Evolutionary conservation across 1,140 invertebrate species (phyloP), one percentile per base, ranked within the genome.

Genomic region (Drosophila asahinai): DNA sequence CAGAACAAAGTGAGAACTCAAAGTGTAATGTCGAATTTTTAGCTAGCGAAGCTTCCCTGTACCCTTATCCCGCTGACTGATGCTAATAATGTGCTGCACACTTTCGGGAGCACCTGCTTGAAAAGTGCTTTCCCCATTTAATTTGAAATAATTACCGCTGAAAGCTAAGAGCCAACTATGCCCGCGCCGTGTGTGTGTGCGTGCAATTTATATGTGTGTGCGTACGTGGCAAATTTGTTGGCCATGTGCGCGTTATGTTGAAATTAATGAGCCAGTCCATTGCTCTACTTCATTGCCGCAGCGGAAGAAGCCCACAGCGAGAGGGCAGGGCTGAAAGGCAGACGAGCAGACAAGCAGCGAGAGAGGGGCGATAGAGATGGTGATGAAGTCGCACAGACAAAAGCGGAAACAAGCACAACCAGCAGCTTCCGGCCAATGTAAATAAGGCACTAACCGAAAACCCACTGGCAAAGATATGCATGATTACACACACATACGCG

Each of bases 91-190:
- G 61, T 67, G 61, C 33, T 73, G 63, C 67, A 68, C 27, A 72
- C 58, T 73, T 86, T 61, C 42, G 51, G 64, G 74, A 62, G 81
- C 76, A 77, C 60, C 63, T 68, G 66, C 42, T 49, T 62, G 55
- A 75, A 86, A 81, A 82, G 79, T 68, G 68, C 71, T 80, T 73
- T 77, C 36, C 60, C 51, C 64, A 63, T 82, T 86, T 82, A 82
- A 86, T 82, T 80, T 67, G 66, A 86, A 82, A 80, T 86, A 86
- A 86, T 82, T 82, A 77, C 79, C 75, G 81, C 45, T 59, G 55
- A 74, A 80, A 61, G 62, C 65, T 19, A 78, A 40, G 36, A 71
- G 49, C 68, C 47, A 74, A 64, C 59, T 72, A 60, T 62, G 75
- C 55, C n/a, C 42, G 36, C 25, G 25, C 17, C 51, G n/a, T 51